Evolutionary conservation across 2,113 vertebrate species (phyloP), one percentile per base, ranked within the genome.

Genomic region (Callipepla squamata): DNA sequence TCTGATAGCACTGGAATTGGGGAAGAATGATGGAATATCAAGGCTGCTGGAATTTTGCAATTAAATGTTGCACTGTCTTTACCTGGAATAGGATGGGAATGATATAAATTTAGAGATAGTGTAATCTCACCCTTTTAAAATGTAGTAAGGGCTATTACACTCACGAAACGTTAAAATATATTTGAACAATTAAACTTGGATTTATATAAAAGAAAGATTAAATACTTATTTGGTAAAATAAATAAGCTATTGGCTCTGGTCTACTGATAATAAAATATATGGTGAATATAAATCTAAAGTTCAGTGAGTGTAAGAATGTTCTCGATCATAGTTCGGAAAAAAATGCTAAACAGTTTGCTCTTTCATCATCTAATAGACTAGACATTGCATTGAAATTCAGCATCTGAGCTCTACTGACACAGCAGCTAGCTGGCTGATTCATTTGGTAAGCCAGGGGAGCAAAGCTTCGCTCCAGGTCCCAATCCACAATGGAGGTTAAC

Each of bases 211-310:
- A 18, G n/a, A 44, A 36, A 36, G 34, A 14, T 53, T 76, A 48
- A 82, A 73, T 30, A 73, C n/a, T 53, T 85, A 34, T 66, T 65
- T 68, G 20, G n/a, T 79, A 81, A 91, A 89, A 92, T 73, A 76
- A 58, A 91, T 69, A 18, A 78, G 74, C 55, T 30, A 68, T 62
- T 85, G 58, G 12, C 63, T 87, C 42, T 66, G 19, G 69, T 94
- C 38, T 40, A 25, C 66, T 59, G 17, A 59, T 77, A 44, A 80
- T 69, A 92, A 87, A 63, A 63, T 80, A 45, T 16, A 89, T 7
- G 25, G 26, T 34, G 58, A 92, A 78, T 63, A 66, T 30, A 91
- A 87, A 66, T 70, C 32, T 90, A 22, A 47, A 4, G 69, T 90
- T 90, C 55, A 80, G 48, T 66, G 48, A 73, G 44, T 16, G 30